A percentile compares a stretch with the other conserved stretches of the same genome.
phyloP scores from a whole-genome alignment of 2,797 vertebrate genomes.

The Lates japonicus region DNA sequence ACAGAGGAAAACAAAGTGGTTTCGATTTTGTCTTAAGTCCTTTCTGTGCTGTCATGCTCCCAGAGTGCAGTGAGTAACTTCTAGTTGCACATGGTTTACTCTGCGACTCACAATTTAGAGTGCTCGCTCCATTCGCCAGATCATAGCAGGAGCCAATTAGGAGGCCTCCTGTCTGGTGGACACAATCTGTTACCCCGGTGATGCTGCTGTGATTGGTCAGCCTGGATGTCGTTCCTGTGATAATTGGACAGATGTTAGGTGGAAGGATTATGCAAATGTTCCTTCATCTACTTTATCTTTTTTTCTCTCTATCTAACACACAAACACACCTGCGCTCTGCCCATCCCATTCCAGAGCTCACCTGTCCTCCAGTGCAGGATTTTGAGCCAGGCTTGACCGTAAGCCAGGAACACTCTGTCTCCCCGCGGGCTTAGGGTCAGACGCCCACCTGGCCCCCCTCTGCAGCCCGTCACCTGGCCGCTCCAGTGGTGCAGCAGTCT shows the following conservation, averaged over 20 bases:
- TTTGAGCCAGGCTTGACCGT: slow-evolving; percentile 83
- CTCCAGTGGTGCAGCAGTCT: slow-evolving; percentile 83
- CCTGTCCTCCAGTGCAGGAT: slow-evolving; percentile 88
- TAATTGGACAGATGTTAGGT: slow-evolving; percentile 80
- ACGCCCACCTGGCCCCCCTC: slow-evolving; percentile 61
- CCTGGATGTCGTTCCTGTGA: slow-evolving; percentile 83
- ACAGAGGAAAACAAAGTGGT: slow-evolving; percentile 55
- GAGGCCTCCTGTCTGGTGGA: slow-evolving; percentile 86
- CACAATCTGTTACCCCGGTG: slow-evolving; percentile 88
- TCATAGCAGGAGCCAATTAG: slow-evolving; percentile 89
- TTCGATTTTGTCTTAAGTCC: slow-evolving; percentile 50
- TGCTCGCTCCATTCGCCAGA: slow-evolving; percentile 85
- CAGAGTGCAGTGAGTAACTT: slow-evolving; percentile 22
- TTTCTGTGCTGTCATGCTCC: slow-evolving; percentile 29
- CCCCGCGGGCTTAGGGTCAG: slow-evolving; percentile 84
- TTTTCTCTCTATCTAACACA: not conserved
- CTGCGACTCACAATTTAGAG: slow-evolving; percentile 84
- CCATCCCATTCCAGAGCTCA: slow-evolving; percentile 57
- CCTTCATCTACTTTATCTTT: slow-evolving; percentile 26
- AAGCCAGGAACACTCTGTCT: slow-evolving; percentile 82
- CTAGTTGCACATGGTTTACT: slow-evolving; percentile 39
- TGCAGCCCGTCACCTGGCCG: slow-evolving; percentile 80
- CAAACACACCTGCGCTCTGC: not conserved
- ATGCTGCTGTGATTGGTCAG: slow-evolving; percentile 89
- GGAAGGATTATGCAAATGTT: slow-evolving; percentile 68